A percentile compares a stretch with the other conserved stretches of the same genome.
phyloP scores from a whole-genome alignment of 2,797 vertebrate genomes.

The Cirrhinus mrigala region DNA sequence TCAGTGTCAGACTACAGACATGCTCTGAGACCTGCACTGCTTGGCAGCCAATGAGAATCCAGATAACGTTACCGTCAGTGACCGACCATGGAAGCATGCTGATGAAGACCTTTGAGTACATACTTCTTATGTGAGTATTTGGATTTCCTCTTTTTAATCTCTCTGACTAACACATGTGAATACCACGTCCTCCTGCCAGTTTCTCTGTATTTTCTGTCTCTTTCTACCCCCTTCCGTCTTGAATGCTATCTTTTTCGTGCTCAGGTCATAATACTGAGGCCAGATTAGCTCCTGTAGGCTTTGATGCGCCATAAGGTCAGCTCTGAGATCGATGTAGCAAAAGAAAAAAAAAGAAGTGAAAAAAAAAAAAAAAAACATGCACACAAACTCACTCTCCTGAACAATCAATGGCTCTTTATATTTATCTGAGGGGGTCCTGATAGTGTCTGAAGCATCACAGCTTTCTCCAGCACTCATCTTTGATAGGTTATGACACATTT shows the following conservation, averaged over 20 bases:
- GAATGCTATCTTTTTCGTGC: slow-evolving; percentile 72
- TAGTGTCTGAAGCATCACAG: slow-evolving; percentile 86
- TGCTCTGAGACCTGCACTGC: slow-evolving; percentile 55
- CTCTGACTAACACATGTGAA: slow-evolving; percentile 21
- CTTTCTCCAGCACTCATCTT: slow-evolving; percentile 82
- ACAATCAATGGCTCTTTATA: slow-evolving; percentile 89
- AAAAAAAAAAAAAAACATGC: slow-evolving; percentile 37
- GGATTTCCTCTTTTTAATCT: slow-evolving; percentile 22
- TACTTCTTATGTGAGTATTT: slow-evolving; percentile 6
- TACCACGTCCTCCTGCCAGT: slow-evolving; percentile 29
- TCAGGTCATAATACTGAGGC: slow-evolving; percentile 88
- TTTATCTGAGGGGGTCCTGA: slow-evolving; percentile 89
- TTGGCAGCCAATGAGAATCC: slow-evolving; percentile 62
- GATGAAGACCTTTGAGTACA: slow-evolving; percentile 61
- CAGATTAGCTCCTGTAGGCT: slow-evolving; percentile 92
- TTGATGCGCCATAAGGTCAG: slow-evolving; percentile 95
- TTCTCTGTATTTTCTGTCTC: slow-evolving; percentile 54
- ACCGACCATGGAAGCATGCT: slow-evolving; percentile 68
- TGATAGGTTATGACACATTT: slow-evolving; percentile 71
- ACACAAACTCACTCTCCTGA: slow-evolving; percentile 81
- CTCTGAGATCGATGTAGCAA: slow-evolving; percentile 87
- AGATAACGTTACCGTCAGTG: slow-evolving; percentile 65
- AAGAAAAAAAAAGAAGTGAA: slow-evolving; percentile 58
- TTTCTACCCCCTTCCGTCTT: slow-evolving; percentile 59
- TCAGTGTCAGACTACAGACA: slow-evolving; percentile 66